Percentiles rank a stretch among this genome's conserved stretches.
These are phyloP conservation scores for Tromatobia lineatoria DNA, from an alignment of 2,888 invertebrate genomes.

Conservation along the genomic window DNA sequence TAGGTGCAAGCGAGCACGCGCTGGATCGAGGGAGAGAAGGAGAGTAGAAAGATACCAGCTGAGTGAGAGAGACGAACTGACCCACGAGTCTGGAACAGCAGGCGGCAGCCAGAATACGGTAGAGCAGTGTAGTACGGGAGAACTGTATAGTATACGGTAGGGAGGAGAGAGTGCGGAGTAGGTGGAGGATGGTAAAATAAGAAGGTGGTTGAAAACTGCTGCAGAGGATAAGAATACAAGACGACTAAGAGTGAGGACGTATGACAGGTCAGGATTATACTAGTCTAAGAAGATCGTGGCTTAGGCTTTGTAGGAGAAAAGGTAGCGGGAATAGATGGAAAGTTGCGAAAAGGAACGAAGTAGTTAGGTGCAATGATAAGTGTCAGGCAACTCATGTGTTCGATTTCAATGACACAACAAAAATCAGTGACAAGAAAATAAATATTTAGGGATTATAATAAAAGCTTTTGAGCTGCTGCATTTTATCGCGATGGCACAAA, in stretches of 20 bases:
- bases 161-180: conserved; percentile 58
- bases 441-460: no score
- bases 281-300: conserved; percentile 6
- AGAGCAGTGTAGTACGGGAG: conserved; percentile 62
- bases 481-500: not conserved
- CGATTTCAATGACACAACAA: no score
- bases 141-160: not conserved
- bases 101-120: conserved; percentile 67
- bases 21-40: conserved; percentile 59
- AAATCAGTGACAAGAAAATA: no score
- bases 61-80: conserved; percentile 58
- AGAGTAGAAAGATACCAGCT: conserved; percentile 50
- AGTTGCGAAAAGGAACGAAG: not conserved
- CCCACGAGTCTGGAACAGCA: conserved; percentile 70
- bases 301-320: conserved; percentile 1
- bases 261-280: not conserved
- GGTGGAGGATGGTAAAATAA: conserved; percentile 37
- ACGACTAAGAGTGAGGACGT: conserved; percentile 14
- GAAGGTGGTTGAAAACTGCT: conserved; percentile 15
- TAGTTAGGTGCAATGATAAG: not conserved
- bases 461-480: not conserved
- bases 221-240: conserved; percentile 38
- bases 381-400: not conserved
- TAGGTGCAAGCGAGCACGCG: conserved; percentile 38
- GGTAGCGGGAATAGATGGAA: no score